Percentiles rank a stretch among this genome's conserved stretches.
Evolutionary conservation across 2,797 vertebrate species (phyloP).

Genomic region (Remorina albescens): DNA sequence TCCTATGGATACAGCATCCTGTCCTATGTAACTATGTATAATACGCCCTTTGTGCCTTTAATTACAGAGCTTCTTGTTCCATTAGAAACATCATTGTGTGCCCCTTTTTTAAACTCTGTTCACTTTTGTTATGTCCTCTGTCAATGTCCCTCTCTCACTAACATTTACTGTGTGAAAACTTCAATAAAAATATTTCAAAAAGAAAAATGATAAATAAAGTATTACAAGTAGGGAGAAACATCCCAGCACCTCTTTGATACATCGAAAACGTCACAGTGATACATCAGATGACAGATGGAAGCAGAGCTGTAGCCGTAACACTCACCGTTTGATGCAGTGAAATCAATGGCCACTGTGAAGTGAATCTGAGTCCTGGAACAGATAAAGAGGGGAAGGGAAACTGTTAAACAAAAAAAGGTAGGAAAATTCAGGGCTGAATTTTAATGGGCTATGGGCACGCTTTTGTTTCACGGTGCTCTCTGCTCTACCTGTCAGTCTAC

Average conservation of each 20-base stretch:
- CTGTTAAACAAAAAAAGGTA: constrained; percentile 62
- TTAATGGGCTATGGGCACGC: constrained; percentile 60
- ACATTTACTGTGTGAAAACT: background rate
- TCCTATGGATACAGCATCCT: background rate
- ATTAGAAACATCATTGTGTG: background rate
- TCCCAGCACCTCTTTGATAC: constrained; percentile 28
- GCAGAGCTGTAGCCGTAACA: constrained; percentile 42
- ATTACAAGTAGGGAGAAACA: constrained; percentile 31
- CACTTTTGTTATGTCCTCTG: background rate
- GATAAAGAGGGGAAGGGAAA: constrained; percentile 51
- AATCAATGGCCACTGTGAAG: constrained; percentile 99
- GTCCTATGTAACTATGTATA: background rate
- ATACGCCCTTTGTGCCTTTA: background rate
- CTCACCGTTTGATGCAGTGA: constrained; percentile 97
- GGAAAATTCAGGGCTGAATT: constrained; percentile 42
- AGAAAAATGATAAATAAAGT: background rate
- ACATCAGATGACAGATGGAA: constrained; percentile 48
- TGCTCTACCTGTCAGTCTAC: constrained; percentile 41
- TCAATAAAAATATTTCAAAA: background rate
- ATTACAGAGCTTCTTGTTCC: background rate
- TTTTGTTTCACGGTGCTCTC: constrained; percentile 43
- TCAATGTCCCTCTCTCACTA: no score
- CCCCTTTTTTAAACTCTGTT: background rate
- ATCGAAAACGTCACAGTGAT: constrained; percentile 35
- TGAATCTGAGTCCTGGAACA: constrained; percentile 94